Conservation (phyloP, 2,113 vertebrate genomes). For the Cynocephalus volans region DNA sequence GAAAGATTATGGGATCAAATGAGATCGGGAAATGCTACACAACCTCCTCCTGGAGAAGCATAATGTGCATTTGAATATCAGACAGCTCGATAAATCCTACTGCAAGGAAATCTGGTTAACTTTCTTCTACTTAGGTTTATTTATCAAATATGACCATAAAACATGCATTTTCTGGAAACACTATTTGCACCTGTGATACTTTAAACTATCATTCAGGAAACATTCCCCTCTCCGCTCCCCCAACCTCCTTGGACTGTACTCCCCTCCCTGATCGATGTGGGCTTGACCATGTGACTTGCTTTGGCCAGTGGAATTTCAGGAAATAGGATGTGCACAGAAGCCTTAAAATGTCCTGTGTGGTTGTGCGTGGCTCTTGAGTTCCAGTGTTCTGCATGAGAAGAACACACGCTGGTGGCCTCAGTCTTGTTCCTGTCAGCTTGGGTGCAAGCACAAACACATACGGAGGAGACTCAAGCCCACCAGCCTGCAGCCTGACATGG, state of each 20-base stretch:
- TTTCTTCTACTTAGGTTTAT: not conserved
- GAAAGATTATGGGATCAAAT: not conserved
- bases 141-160: not conserved
- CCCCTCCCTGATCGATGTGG: rapidly evolving
- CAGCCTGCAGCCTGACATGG: not conserved
- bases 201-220: not conserved
- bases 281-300: not conserved
- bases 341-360: not conserved
- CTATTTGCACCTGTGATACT: not conserved
- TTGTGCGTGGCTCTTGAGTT: not conserved
- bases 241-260: too few species aligned
- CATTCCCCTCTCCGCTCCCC: not conserved
- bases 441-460: not conserved
- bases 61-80: rapidly evolving
- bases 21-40: not conserved
- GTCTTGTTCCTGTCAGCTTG: rapidly evolving
- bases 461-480: not conserved
- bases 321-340: not conserved
- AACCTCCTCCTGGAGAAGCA: not conserved
- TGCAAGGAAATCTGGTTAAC: rapidly evolving
- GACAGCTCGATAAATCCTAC: rapidly evolving
- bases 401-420: rapidly evolving
- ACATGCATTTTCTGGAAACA: not conserved
- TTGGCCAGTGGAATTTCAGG: not conserved
- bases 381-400: rapidly evolving